Evolutionary conservation across 2,797 vertebrate species (phyloP), one percentile per base, ranked within the genome.

Genomic region (Bovichtus diacanthus): DNA sequence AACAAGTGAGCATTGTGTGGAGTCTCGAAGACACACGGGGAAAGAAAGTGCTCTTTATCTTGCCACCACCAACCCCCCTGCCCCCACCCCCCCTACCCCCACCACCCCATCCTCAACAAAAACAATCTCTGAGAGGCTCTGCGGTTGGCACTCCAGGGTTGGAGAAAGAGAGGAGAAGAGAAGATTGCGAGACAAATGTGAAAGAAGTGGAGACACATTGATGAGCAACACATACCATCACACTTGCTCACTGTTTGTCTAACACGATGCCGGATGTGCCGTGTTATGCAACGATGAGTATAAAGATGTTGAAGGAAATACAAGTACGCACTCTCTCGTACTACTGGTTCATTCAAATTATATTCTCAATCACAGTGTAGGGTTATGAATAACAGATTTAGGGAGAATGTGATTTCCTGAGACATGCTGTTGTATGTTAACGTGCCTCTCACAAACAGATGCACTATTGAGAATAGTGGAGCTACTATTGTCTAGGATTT

Each of bases 11-110:
- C 87, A 92, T 90, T 88, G 90, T 92, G 84, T 87, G 87, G 87
- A 91, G 92, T 82, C 90, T 80, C 21, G 12, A 81, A 89, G 86
- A 90, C 84, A 88, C 89, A 80, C 70, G 2, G 75, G 70, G 74
- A 76, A 91, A 88, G 90, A 92, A 91, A 91, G 88, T 91, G 84
- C 83, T 90, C 90, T 90, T 92, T 88, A 91, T 90, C 85, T 83
- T 43, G 15, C 60, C 59, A 55, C 60, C 70, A 27, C 47, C 29
- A 18, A 18, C 4, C 12, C 38, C 41, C 3, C 19, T 27, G 25
- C 10, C 21, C 13, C 2, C 23, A n/a, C 7, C 11, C 3, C 18
- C 21, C n/a, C 13, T 16, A 25, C 31, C 44, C 9, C 23, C 25
- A 27, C n/a, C 67, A 34, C 29, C 61, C 76, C 74, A 72, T 79